These are phyloP conservation scores for Pseudococcus viburni DNA, from an alignment of 2,888 invertebrate species.

Conservation along the genomic window DNA sequence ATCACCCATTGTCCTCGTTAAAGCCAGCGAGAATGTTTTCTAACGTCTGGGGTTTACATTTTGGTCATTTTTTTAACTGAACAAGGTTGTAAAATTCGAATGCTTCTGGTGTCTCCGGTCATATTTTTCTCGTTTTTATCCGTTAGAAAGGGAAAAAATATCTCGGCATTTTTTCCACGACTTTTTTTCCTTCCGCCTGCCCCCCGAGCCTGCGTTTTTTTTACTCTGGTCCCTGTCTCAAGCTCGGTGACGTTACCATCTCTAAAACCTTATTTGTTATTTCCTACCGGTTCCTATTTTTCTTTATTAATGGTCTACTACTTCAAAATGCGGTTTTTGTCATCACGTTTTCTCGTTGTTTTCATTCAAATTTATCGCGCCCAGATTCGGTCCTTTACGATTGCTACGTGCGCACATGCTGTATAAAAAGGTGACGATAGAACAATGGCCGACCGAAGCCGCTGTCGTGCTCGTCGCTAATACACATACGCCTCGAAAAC, in stretches of 20 bases:
- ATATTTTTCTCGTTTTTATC: constrained; percentile 61
- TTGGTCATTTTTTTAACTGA: constrained; percentile 63
- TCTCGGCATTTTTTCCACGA: constrained; percentile 38
- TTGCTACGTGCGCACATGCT: background rate
- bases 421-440: background rate
- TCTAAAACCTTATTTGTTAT: constrained; percentile 24
- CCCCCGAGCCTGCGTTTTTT: background rate
- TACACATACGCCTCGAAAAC: background rate
- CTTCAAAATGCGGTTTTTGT: constrained; percentile 50
- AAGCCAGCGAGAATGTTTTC: constrained; percentile 61
- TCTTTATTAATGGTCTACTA: constrained; percentile 34
- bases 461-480: background rate
- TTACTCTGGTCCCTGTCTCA: background rate
- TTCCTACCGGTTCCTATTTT: constrained; percentile 22
- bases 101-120: constrained; percentile 62
- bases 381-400: background rate
- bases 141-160: constrained; percentile 31
- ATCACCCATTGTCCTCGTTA: constrained; percentile 66
- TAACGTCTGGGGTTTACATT: constrained; percentile 65
- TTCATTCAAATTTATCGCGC: constrained; percentile 18
- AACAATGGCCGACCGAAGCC: background rate
- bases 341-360: constrained; percentile 4
- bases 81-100: constrained; percentile 65
- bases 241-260: background rate
- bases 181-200: background rate